Evolutionary conservation across 1,140 invertebrate genomes (phyloP).

Genomic region (Habropoda laboriosa): DNA sequence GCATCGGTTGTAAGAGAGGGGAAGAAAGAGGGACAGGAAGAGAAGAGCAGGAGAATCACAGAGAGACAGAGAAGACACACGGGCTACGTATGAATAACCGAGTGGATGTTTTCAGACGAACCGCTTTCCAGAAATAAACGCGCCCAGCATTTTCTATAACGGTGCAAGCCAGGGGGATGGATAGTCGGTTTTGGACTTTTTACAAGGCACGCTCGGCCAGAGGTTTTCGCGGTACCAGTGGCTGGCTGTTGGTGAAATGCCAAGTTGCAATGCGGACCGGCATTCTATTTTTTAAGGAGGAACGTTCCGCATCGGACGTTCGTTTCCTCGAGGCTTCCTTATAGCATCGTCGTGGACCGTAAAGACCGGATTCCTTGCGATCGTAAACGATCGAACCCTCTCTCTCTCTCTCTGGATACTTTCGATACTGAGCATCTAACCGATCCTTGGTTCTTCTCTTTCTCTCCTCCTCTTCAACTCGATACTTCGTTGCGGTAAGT

Average conservation of each 20-base stretch:
- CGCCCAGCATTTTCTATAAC: conserved; percentile 49
- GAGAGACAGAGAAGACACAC: neutral
- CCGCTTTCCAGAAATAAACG: conserved; percentile 47
- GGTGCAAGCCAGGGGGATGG: conserved; percentile 31
- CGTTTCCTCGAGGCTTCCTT: neutral
- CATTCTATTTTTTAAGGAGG: conserved; percentile 29
- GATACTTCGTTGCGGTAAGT: conserved; percentile 2
- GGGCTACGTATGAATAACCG: conserved; percentile 49
- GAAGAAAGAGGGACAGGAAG: neutral
- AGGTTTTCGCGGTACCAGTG: conserved; percentile 31
- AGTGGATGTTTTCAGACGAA: conserved; percentile 46
- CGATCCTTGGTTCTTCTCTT: neutral
- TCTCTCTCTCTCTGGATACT: conserved; percentile 12
- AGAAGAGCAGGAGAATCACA: neutral
- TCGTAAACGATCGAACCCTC: neutral
- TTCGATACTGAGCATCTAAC: neutral
- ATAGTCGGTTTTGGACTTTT: conserved; percentile 41
- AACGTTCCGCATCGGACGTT: neutral
- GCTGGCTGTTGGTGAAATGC: conserved; percentile 43
- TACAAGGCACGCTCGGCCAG: conserved; percentile 25
- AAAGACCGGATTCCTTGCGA: neutral
- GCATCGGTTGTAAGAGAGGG: no score
- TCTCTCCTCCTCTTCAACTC: neutral
- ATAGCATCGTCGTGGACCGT: neutral
- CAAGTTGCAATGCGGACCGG: conserved; percentile 25